phyloP scores from a whole-genome alignment of 2,888 invertebrate genomes.

The Trissonchulus latispiculum region DNA sequence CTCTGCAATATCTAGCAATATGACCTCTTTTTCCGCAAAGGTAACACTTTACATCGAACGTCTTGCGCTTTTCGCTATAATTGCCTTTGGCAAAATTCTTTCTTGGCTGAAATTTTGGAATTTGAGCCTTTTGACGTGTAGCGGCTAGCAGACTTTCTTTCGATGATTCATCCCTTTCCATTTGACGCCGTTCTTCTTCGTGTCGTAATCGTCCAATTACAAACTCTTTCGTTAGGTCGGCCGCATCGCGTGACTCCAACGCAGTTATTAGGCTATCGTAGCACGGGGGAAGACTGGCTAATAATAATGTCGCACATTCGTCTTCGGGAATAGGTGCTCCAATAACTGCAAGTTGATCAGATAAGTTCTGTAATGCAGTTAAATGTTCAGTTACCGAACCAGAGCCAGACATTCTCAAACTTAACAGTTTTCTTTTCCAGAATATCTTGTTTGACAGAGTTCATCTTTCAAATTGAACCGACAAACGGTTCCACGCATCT shows the following conservation, averaged over 20 bases:
- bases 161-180: not conserved
- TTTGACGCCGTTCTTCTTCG: not conserved
- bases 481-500: not conserved
- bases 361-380: not conserved
- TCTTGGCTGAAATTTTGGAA: not conserved
- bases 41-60: not conserved
- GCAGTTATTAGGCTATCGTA: not conserved
- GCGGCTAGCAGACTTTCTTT: not conserved
- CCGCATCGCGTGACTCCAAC: not conserved
- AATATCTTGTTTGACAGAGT: not conserved
- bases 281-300: not conserved
- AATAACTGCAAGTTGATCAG: not conserved
- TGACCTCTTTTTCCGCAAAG: not conserved
- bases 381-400: not conserved
- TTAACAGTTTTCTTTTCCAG: not conserved
- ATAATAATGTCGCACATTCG: not conserved
- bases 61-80: not conserved
- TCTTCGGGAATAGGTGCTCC: not conserved
- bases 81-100: not conserved
- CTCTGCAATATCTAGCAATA: not conserved
- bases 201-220: not conserved
- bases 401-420: not conserved
- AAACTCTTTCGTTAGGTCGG: not conserved
- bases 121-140: not conserved
- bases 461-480: not conserved